Conservation (phyloP, 2,113 vertebrate genomes). For the Oncorhynchus clarkii region DNA sequence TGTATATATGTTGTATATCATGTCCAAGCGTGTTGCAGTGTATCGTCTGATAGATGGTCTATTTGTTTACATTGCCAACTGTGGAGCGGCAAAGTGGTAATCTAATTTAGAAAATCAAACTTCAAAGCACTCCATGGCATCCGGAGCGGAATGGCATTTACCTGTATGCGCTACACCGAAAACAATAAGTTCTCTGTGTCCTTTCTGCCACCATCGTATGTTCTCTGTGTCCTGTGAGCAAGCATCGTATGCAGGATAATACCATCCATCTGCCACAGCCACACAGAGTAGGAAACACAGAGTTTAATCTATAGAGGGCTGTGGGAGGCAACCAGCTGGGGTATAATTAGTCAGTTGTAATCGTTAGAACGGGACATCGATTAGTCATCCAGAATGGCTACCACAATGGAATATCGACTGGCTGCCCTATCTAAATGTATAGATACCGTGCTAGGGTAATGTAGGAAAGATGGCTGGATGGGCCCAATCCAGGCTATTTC, state of each 20-base stretch:
- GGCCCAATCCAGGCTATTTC: neutral
- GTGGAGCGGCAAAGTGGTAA: no score
- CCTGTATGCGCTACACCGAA: no score
- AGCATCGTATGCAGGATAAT: neutral
- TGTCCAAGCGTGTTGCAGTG: no score
- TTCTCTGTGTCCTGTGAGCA: neutral
- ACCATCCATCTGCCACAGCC: neutral
- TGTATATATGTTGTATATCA: no score
- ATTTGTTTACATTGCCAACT: no score
- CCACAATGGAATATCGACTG: neutral
- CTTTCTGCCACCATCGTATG: neutral
- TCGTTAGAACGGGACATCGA: slow-evolving; percentile 17
- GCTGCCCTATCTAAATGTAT: neutral
- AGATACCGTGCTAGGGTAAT: neutral
- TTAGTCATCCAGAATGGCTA: neutral
- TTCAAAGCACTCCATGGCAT: no score
- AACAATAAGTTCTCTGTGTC: neutral
- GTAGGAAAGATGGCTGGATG: neutral
- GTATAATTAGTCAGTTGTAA: slow-evolving; percentile 3
- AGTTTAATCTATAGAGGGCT: neutral
- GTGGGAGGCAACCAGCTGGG: slow-evolving; percentile 12
- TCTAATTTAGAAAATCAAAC: no score
- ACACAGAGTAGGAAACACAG: neutral
- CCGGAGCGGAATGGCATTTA: no score
- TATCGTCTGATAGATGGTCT: no score